These are phyloP conservation scores for Leptinotarsa lineolata DNA, from an alignment of 1,140 invertebrate species.

Conservation along the genomic window DNA sequence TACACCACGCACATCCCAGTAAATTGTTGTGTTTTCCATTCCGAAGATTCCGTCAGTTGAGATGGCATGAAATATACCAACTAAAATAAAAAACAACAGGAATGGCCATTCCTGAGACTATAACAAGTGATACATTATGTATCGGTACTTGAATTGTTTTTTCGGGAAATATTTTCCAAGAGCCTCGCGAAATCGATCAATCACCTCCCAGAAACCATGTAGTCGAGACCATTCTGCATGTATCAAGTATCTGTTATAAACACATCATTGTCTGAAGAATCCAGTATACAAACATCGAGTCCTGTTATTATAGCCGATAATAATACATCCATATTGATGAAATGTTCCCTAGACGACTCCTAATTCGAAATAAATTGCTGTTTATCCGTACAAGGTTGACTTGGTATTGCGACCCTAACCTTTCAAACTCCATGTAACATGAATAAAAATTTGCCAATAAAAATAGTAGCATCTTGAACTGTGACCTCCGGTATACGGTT, in stretches of 20 bases:
- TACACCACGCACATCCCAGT: no score
- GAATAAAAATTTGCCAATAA: slow-evolving; percentile 3
- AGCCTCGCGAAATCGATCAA: no score
- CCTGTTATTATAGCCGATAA: slow-evolving; percentile 6
- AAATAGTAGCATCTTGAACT: slow-evolving; percentile 5
- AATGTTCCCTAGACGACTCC: slow-evolving; percentile 1
- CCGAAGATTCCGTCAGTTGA: no score
- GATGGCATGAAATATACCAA: no score
- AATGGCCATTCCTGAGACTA: no score
- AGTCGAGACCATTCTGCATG: not conserved
- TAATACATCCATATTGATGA: slow-evolving; percentile 6
- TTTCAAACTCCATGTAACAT: not conserved
- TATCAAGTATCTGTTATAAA: slow-evolving; percentile 3
- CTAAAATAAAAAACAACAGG: no score
- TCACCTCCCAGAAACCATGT: not conserved
- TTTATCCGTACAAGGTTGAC: not conserved
- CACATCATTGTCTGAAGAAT: slow-evolving; percentile 2
- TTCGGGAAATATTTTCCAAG: no score
- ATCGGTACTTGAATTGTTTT: no score
- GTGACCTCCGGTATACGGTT: not conserved
- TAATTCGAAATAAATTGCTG: slow-evolving; percentile 8
- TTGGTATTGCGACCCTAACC: not conserved
- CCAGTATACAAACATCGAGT: not conserved
- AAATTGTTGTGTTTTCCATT: no score
- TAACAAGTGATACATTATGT: no score